Evolutionary conservation across 2,113 vertebrate genomes (phyloP), one percentile per base, ranked within the genome.

Genomic region (Cynopterus brachyotis): DNA sequence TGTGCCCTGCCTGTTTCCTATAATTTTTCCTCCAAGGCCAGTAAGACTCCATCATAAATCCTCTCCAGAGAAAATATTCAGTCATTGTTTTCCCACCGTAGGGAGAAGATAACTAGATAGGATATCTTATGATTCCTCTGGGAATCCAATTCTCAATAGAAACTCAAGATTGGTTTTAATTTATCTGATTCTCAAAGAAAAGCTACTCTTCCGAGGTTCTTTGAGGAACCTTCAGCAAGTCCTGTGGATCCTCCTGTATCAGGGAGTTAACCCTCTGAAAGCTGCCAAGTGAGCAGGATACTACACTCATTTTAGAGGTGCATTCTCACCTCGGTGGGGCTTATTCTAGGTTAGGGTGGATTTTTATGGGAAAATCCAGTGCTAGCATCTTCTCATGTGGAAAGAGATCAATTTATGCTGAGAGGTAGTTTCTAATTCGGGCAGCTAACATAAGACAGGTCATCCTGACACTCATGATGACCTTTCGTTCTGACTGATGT

Each of bases 141-240:
- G 83, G 87, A 86, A 78, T 82, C 45, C 57, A 95, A 86, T 86
- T 86, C 83, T 96, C 78, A 37, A 0, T n/a, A 67, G 79, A 92
- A 60, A 62, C 32, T 42, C 32, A 47, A 62, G 37, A 67, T 62
- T 42, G 12, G 57, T 89, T 82, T 86, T 72, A 37, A 37, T 87
- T 64, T 26, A 59, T 6, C n/a, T 67, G 30, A 79, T 72, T 95
- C 47, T 79, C 62, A 80, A 89, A 70, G 92, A 78, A 95, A 87
- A 95, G 11, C 17, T 81, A 6, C 62, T 26, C 26, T 83, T 57
- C 59, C 83, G 67, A 20, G 19, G 8, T 62, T 79, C 47, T 70
- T 24, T 20, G 45, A 59, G 78, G 78, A 92, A 9, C 10, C 20
- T 6, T 47, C 20, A n/a, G 28, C 6, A 42, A 80, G 4, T 35